Percentiles rank a stretch among this genome's conserved stretches.
Evolutionary conservation across 1,140 invertebrate genomes (phyloP).

Genomic region (Cydia strobilella): DNA sequence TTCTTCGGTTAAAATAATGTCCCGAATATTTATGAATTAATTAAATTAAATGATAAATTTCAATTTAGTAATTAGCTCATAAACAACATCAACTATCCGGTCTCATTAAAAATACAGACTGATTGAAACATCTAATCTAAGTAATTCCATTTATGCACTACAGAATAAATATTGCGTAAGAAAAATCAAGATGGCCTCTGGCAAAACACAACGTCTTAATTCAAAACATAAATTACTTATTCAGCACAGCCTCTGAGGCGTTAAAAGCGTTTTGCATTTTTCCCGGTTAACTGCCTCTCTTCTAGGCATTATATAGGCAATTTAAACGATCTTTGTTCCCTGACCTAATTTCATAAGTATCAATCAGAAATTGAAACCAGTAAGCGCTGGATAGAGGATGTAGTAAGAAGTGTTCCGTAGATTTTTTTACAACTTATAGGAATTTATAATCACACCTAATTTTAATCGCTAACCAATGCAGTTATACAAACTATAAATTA

Average conservation of each 20-base stretch:
- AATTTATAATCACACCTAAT: too few species aligned
- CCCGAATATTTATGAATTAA: too few species aligned
- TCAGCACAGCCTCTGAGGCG: constrained; percentile 16
- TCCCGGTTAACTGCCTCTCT: constrained; percentile 18
- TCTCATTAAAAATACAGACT: too few species aligned
- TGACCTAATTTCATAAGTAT: constrained; percentile 42
- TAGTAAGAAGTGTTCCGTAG: background rate
- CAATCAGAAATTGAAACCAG: constrained; percentile 40
- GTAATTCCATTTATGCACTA: background rate
- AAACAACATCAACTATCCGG: too few species aligned
- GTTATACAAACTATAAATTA: too few species aligned
- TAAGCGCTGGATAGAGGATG: background rate
- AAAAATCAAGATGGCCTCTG: constrained; percentile 21
- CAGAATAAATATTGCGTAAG: background rate
- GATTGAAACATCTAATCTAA: too few species aligned
- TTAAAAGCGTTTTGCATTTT: constrained; percentile 32
- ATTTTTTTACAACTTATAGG: background rate
- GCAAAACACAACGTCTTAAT: constrained; percentile 30
- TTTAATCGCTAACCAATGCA: too few species aligned
- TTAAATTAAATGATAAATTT: too few species aligned
- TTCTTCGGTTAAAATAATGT: too few species aligned
- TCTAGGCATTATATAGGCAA: constrained; percentile 15
- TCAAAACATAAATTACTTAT: constrained; percentile 33
- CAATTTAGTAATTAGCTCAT: too few species aligned
- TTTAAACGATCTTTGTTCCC: constrained; percentile 28